A percentile compares a stretch with the other conserved stretches of the same genome.
Conservation (phyloP, 2,797 vertebrate genomes). For the Chelidonichthys spinosus region DNA sequence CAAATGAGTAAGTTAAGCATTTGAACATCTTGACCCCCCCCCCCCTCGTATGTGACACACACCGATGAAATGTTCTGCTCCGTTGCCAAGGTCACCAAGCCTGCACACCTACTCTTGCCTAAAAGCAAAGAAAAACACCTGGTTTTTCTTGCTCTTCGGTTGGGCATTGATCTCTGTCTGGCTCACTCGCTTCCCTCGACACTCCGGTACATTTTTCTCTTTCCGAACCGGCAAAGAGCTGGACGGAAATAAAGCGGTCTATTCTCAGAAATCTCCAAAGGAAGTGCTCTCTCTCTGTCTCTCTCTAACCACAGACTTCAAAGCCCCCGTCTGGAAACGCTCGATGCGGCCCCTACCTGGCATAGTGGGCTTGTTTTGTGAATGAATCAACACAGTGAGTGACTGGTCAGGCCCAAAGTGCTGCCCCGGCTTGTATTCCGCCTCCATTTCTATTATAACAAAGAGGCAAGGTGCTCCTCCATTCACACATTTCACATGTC, state of each 20-base stretch:
- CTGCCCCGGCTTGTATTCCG: background rate
- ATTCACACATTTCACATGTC: background rate
- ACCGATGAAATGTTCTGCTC: slow-evolving; percentile 51
- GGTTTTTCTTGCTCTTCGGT: slow-evolving; percentile 48
- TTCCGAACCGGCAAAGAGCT: slow-evolving; percentile 25
- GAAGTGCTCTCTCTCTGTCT: slow-evolving; percentile 28
- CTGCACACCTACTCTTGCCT: slow-evolving; percentile 35
- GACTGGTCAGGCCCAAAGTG: slow-evolving; percentile 23
- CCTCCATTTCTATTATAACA: background rate
- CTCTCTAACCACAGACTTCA: slow-evolving; percentile 47
- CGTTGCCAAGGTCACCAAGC: slow-evolving; percentile 67
- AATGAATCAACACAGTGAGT: slow-evolving; percentile 43
- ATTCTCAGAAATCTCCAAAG: slow-evolving; percentile 66
- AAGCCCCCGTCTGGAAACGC: slow-evolving; percentile 46
- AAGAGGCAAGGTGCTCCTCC: background rate
- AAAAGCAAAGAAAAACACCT: slow-evolving; percentile 60
- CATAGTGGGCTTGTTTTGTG: slow-evolving; percentile 41
- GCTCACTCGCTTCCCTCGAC: slow-evolving; percentile 40
- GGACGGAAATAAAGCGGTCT: slow-evolving; percentile 61
- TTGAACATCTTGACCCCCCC: slow-evolving; percentile 39
- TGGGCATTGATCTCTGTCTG: slow-evolving; percentile 64
- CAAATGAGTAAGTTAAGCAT: background rate
- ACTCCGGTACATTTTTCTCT: slow-evolving; percentile 45
- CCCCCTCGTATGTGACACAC: slow-evolving; percentile 6
- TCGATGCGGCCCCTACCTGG: slow-evolving; percentile 32